These are phyloP conservation scores for Meriones unguiculatus DNA, from an alignment of 2,113 vertebrate species.

Conservation along the genomic window DNA sequence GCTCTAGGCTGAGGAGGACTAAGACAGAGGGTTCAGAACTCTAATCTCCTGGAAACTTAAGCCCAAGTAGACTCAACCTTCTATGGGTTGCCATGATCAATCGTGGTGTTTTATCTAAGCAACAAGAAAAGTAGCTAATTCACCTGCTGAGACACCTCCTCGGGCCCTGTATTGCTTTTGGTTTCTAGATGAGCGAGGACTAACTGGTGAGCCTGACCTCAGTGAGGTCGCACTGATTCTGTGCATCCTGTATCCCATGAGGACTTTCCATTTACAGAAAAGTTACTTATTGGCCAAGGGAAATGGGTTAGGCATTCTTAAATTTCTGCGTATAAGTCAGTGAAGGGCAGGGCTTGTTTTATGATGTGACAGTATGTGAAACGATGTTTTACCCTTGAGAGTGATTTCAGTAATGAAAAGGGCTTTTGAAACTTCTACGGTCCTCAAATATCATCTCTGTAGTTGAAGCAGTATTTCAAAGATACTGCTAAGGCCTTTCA, in stretches of 20 bases:
- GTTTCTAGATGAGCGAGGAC: not conserved
- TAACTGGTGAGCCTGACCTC: not conserved
- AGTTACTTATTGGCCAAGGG: not conserved
- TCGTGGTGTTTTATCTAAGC: not conserved
- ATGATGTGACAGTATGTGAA: not conserved
- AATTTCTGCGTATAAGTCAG: not conserved
- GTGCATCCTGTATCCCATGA: not conserved
- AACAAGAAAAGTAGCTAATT: not conserved
- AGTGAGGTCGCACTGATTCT: not conserved
- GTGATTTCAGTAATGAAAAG: conserved; percentile 23
- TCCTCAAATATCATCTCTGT: not conserved
- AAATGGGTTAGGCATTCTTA: conserved; percentile 2
- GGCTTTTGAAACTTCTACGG: not conserved
- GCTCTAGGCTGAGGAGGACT: not conserved
- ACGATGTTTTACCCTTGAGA: conserved; percentile 52
- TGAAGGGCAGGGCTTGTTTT: conserved; percentile 27
- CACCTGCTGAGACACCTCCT: not conserved
- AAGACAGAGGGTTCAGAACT: not conserved
- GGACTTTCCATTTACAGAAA: not conserved
- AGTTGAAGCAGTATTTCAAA: conserved; percentile 43
- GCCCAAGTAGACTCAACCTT: not conserved
- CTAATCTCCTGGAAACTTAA: not conserved
- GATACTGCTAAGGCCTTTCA: conserved; percentile 29
- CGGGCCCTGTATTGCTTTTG: not conserved
- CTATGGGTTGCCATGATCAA: not conserved